Evolutionary conservation across 2,888 invertebrate genomes (phyloP).

Genomic region (Eutolmus rufibarbis): DNA sequence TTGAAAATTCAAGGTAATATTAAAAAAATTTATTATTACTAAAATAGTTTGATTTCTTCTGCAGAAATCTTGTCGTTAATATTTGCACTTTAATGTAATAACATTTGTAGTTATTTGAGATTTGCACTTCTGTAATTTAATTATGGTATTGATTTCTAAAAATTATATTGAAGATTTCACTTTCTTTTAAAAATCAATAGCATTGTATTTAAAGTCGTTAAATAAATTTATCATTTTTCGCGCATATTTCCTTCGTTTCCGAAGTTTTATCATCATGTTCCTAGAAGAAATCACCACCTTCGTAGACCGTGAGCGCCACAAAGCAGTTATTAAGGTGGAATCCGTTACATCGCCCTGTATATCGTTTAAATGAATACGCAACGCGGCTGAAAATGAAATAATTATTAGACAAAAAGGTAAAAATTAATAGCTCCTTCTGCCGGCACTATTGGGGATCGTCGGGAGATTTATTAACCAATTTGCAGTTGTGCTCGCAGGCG

Average conservation of each 20-base stretch:
- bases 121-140: background rate
- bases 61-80: too few relatives aligned
- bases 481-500: background rate
- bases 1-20: too few relatives aligned
- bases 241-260: background rate
- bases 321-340: background rate
- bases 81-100: too few relatives aligned
- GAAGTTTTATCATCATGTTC: background rate
- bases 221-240: background rate
- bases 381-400: background rate
- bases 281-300: background rate
- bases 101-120: background rate
- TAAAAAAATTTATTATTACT: too few relatives aligned
- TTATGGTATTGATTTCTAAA: too few relatives aligned
- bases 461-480: slow-evolving; percentile 13
- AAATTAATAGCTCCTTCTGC: background rate
- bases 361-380: background rate
- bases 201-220: background rate
- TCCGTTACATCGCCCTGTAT: background rate
- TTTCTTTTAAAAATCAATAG: background rate
- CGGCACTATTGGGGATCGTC: background rate
- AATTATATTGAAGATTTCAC: too few relatives aligned
- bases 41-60: too few relatives aligned
- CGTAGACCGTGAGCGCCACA: background rate
- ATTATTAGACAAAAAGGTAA: background rate